phyloP scores from a whole-genome alignment of 1,140 invertebrate species.

The Drosophila paulistorum region DNA sequence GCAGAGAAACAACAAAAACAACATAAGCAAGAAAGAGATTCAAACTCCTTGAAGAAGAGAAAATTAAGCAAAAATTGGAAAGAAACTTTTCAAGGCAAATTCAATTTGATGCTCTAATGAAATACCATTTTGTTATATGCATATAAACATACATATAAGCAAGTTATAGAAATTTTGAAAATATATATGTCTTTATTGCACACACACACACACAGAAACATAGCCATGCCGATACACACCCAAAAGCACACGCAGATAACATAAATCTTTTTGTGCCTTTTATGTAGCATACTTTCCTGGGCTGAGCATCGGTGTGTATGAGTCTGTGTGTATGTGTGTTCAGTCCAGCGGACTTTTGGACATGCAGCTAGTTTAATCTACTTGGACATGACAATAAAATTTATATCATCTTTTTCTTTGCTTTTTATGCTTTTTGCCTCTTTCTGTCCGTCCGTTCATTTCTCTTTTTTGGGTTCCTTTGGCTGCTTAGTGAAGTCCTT shows the following conservation, averaged over 20 bases:
- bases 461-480: conserved; percentile 4
- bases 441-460: conserved; percentile 9
- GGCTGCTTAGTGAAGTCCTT: conserved; percentile 76
- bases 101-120: conserved; percentile 16
- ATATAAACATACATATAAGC: conserved; percentile 17
- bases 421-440: conserved; percentile 15
- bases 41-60: not conserved
- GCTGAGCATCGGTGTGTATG: conserved; percentile 32
- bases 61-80: conserved; percentile 5
- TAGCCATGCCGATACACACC: conserved; percentile 9
- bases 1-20: conserved; percentile 11
- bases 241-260: conserved; percentile 18
- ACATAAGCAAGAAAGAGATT: not conserved
- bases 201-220: conserved; percentile 25
- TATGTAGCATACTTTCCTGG: conserved; percentile 66
- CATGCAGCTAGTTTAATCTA: conserved; percentile 80
- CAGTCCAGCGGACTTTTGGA: conserved; percentile 20
- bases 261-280: conserved; percentile 69
- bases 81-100: conserved; percentile 2
- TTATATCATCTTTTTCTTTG: conserved; percentile 73
- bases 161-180: conserved; percentile 49
- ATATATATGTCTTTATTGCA: conserved; percentile 25
- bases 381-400: conserved; percentile 82
- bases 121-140: not conserved
- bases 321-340: conserved; percentile 3